Evolutionary conservation across 2,797 vertebrate species (phyloP).

Genomic region (Mico argentatus): DNA sequence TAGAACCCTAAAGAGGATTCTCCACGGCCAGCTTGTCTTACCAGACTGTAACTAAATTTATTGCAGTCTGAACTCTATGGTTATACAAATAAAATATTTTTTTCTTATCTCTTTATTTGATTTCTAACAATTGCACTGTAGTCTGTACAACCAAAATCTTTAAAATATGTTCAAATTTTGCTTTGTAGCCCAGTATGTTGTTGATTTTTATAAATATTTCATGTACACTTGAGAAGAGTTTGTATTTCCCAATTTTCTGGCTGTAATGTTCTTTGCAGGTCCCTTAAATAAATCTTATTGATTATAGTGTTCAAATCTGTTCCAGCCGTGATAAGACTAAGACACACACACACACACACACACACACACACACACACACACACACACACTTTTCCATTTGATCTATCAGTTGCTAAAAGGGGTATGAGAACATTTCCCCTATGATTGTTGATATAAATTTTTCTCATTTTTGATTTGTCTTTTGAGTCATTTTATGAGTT

Average conservation of each 20-base stretch:
- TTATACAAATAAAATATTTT: neutral
- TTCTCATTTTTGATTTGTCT: constrained; percentile 22
- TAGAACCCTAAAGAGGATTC: neutral
- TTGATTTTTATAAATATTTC: neutral
- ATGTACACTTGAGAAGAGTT: neutral
- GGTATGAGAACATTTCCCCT: neutral
- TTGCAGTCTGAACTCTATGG: neutral
- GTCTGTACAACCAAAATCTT: neutral
- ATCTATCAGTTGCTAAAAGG: neutral
- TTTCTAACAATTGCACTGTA: neutral
- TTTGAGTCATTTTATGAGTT: constrained; percentile 12
- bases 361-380: neutral
- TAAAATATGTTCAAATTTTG: neutral
- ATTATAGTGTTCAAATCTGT: neutral
- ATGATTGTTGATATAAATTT: neutral
- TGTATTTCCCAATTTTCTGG: neutral
- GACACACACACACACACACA: neutral
- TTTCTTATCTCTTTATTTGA: neutral
- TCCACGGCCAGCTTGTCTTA: neutral
- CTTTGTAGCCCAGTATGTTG: neutral
- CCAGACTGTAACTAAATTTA: neutral
- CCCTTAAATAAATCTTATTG: neutral
- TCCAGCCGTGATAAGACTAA: neutral
- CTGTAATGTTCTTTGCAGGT: neutral
- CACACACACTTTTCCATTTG: neutral